Conservation (phyloP, 2,888 invertebrate species). For the Eupithecia exiguata region DNA sequence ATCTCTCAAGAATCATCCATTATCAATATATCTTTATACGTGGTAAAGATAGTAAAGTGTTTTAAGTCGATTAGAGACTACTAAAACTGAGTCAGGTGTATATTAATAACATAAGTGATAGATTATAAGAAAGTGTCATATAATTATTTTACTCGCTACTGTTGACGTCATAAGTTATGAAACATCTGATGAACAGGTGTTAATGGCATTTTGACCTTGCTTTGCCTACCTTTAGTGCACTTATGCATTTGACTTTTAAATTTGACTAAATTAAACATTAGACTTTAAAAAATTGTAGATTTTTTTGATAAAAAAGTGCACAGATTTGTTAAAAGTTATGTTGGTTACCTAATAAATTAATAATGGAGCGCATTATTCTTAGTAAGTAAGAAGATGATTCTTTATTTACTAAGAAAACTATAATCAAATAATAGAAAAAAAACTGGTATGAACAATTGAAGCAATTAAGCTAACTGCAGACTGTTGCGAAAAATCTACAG, state of each 20-base stretch:
- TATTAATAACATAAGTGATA: not conserved
- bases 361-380: no score
- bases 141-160: not conserved
- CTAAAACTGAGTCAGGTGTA: not conserved
- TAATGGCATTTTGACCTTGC: not conserved
- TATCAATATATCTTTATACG: constrained; percentile 15
- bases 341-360: not conserved
- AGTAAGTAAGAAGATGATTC: no score
- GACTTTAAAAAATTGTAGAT: not conserved
- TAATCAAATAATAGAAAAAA: no score
- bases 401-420: no score
- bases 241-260: not conserved
- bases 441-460: no score
- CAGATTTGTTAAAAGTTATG: not conserved
- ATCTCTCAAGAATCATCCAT: constrained; percentile 21
- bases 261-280: not conserved
- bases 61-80: not conserved
- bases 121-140: not conserved
- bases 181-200: not conserved
- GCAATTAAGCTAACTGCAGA: no score
- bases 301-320: not conserved
- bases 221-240: not conserved
- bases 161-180: not conserved
- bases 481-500: no score
- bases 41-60: not conserved